These are phyloP conservation scores for Meandrina meandrites DNA, from an alignment of 92 coral and sea anemone species.

Conservation along the genomic window DNA sequence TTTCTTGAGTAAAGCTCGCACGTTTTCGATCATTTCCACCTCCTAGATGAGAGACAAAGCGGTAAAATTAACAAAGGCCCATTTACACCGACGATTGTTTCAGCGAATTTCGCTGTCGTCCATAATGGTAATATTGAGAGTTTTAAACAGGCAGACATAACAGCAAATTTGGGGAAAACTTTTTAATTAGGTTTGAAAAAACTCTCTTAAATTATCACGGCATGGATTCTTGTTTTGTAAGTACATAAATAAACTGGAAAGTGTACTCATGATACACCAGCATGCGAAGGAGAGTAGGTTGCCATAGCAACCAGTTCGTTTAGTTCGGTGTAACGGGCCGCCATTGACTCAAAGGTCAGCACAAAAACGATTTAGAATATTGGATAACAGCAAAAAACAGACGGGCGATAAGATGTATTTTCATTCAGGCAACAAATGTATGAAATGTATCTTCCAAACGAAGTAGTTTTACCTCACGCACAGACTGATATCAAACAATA, in stretches of 20 bases:
- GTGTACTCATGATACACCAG: not conserved
- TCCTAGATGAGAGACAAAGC: slow-evolving; percentile 60
- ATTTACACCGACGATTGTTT: not conserved
- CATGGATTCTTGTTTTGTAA: not conserved
- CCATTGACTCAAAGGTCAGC: not conserved
- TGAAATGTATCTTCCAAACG: not conserved
- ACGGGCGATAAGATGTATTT: not conserved
- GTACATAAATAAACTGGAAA: not conserved
- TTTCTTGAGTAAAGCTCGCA: slow-evolving; percentile 85
- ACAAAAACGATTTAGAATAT: not conserved
- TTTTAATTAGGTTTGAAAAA: not conserved
- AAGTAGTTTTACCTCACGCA: not conserved
- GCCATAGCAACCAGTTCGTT: slow-evolving; percentile 30
- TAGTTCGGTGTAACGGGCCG: not conserved
- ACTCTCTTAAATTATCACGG: not conserved
- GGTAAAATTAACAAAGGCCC: not conserved
- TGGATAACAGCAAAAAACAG: not conserved
- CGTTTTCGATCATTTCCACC: slow-evolving; percentile 90
- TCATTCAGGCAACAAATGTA: not conserved
- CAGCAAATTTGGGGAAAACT: not conserved
- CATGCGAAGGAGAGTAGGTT: slow-evolving; percentile 1
- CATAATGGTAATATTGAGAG: no score
- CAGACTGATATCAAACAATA: slow-evolving; percentile 27
- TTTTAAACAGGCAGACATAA: not conserved
- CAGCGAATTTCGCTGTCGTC: not conserved